Evolutionary conservation across 2,797 vertebrate species (phyloP).

Genomic region (Peromyscus attwateri): DNA sequence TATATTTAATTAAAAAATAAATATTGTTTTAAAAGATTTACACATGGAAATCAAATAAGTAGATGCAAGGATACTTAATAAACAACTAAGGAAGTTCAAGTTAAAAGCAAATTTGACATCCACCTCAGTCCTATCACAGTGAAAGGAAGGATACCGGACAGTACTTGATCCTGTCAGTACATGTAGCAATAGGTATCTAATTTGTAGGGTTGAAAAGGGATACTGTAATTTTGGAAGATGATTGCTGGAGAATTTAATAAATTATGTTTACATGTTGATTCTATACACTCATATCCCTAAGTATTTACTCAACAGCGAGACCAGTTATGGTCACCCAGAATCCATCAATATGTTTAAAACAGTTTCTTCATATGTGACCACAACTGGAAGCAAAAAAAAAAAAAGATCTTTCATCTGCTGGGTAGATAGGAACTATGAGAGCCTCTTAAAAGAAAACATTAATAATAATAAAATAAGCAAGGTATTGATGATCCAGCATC

Average conservation of each 20-base stretch:
- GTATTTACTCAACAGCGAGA: neutral
- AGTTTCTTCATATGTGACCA: neutral
- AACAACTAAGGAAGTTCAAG: neutral
- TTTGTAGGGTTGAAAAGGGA: neutral
- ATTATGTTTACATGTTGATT: neutral
- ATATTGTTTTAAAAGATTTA: neutral
- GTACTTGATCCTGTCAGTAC: neutral
- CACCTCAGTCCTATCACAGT: neutral
- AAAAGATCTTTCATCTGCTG: neutral
- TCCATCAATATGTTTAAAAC: neutral
- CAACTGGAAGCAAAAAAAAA: neutral
- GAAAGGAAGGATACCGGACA: neutral
- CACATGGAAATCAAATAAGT: neutral
- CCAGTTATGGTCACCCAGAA: neutral
- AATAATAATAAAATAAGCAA: neutral
- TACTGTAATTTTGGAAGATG: neutral
- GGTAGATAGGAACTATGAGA: neutral
- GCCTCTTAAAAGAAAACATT: neutral
- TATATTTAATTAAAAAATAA: neutral
- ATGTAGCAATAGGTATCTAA: neutral
- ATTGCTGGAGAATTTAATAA: neutral
- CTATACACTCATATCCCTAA: neutral
- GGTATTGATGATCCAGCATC: neutral
- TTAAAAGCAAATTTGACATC: neutral
- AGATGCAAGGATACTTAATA: neutral